Percentiles rank a stretch among this genome's conserved stretches.
phyloP scores from a whole-genome alignment of 2,113 vertebrate genomes.

The Sebastes fasciatus region DNA sequence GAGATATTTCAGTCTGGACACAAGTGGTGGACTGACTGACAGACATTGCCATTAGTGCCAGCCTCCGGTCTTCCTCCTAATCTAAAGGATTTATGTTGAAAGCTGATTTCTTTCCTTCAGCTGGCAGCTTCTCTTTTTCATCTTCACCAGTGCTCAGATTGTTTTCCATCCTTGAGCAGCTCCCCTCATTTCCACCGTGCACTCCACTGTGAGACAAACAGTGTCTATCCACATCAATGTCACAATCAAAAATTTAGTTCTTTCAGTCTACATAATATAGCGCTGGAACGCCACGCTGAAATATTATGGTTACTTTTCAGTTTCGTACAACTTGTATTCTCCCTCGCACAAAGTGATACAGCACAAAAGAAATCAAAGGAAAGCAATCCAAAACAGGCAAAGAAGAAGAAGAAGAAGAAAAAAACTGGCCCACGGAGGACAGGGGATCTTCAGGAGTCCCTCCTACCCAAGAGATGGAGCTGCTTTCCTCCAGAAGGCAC shows the following conservation, averaged over 20 bases:
- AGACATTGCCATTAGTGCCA: not conserved
- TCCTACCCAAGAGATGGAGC: constrained; percentile 32
- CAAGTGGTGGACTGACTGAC: not conserved
- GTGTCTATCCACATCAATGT: not conserved
- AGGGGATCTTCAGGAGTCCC: constrained; percentile 30
- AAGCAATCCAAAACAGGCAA: not conserved
- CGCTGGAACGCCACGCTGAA: not conserved
- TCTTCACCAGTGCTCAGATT: not conserved
- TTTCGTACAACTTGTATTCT: not conserved
- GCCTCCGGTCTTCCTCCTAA: not conserved
- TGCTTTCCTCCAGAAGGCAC: constrained; percentile 48
- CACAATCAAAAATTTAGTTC: not conserved
- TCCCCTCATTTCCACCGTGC: not conserved
- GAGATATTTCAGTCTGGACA: not conserved
- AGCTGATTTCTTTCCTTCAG: too few relatives aligned
- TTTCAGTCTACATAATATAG: not conserved
- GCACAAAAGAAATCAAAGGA: constrained; percentile 18
- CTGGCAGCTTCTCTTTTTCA: not conserved
- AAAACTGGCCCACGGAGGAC: not conserved
- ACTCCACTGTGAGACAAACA: not conserved
- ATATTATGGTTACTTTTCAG: not conserved
- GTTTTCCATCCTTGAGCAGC: not conserved
- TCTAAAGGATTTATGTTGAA: not conserved
- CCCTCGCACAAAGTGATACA: not conserved
- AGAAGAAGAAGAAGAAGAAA: not conserved